Conservation (phyloP, 2,888 invertebrate genomes). For the Lithophane leautieri region DNA sequence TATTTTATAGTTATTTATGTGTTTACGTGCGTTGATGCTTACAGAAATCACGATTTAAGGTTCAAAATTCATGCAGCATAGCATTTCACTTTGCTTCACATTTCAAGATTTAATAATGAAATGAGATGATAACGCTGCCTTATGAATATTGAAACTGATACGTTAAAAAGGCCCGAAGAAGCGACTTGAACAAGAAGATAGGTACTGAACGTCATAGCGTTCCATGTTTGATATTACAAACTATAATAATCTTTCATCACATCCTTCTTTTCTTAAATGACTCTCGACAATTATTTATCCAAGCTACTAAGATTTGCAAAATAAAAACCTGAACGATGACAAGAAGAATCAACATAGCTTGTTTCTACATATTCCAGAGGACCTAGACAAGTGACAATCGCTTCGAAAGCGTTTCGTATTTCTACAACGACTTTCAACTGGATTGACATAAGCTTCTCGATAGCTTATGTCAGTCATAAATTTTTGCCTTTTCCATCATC, state of each 20-base stretch:
- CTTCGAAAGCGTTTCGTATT: too few species aligned
- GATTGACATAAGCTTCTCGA: too few species aligned
- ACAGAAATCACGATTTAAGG: background rate
- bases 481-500: too few species aligned
- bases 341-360: background rate
- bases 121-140: slow-evolving; percentile 10
- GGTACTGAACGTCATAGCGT: background rate
- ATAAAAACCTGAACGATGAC: background rate
- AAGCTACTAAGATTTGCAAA: background rate
- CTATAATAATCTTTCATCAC: slow-evolving; percentile 24
- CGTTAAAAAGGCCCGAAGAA: background rate
- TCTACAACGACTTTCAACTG: too few species aligned
- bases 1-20: slow-evolving; percentile 4
- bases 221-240: slow-evolving; percentile 8
- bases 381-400: too few species aligned
- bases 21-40: background rate
- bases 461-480: too few species aligned
- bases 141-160: slow-evolving; percentile 10
- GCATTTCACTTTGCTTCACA: background rate
- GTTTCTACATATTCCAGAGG: background rate
- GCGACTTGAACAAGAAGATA: background rate
- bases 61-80: background rate
- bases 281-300: slow-evolving; percentile 11
- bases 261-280: slow-evolving; percentile 28
- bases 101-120: slow-evolving; percentile 25